Evolutionary conservation across 2,113 vertebrate genomes (phyloP).

Genomic region (Alouatta palliata): DNA sequence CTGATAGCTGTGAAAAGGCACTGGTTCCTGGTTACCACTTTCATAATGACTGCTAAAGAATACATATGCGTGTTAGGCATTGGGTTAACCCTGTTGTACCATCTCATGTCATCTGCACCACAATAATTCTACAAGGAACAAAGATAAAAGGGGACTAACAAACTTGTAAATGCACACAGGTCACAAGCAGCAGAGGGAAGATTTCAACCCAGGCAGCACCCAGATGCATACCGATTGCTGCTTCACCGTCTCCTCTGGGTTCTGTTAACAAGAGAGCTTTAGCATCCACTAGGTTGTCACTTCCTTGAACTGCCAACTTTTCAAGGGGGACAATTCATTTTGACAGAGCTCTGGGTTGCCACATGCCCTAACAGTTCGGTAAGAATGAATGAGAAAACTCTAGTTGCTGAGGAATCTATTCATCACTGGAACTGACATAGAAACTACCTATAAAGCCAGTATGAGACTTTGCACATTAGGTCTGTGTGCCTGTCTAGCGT

Average conservation of each 20-base stretch:
- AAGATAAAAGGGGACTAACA: not conserved
- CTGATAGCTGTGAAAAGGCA: fast-evolving
- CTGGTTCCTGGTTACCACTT: not conserved
- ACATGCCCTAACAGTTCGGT: constrained; percentile 82
- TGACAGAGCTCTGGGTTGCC: constrained; percentile 85
- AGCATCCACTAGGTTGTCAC: constrained; percentile 88
- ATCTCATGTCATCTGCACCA: not conserved
- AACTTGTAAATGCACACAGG: not conserved
- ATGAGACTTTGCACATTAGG: constrained; percentile 51
- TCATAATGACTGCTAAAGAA: too few relatives aligned
- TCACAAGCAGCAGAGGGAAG: not conserved
- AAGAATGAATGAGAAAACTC: constrained; percentile 81
- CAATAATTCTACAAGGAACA: not conserved
- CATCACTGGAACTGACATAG: constrained; percentile 81
- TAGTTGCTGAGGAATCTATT: constrained; percentile 82
- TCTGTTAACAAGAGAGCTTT: constrained; percentile 83
- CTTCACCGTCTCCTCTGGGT: constrained; percentile 74
- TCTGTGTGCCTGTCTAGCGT: constrained; percentile 75
- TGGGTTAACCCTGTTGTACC: fast-evolving
- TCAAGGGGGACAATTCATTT: constrained; percentile 80
- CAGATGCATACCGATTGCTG: constrained; percentile 50
- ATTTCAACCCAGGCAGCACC: not conserved
- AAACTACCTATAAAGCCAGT: constrained; percentile 70
- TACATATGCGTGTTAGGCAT: too few relatives aligned
- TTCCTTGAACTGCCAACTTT: constrained; percentile 80